Evolutionary conservation across 2,797 vertebrate species (phyloP), one percentile per base, ranked within the genome.

Genomic region (Gallinago solitaria): DNA sequence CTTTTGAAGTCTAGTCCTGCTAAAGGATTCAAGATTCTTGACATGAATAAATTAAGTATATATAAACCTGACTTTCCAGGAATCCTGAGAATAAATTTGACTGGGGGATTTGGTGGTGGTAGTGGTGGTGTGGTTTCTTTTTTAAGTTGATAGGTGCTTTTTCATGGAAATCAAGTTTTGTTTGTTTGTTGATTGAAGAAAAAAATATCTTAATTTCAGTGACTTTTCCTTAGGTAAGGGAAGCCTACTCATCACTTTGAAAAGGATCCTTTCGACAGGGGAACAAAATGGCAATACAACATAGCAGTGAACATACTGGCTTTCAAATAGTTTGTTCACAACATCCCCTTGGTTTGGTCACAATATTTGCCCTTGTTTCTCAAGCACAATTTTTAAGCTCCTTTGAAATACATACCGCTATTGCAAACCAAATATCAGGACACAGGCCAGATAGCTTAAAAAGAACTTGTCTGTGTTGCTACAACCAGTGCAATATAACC

Each of bases 1-100:
- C 35, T 86, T 93, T 85, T 76, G 73, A 91, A 83, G 67, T 65
- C 30, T 61, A 41, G 37, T 33, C 51, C 69, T 91, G 60, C 20
- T 85, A 61, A 92, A 92, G 21, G n/a, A 70, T 53, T 93, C 51
- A 54, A 67, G 15, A 16, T 14, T 77, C 57, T 41, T 71, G 45
- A 78, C 47, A 19, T 59, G 47, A 81, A 56, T 53, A 41, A 88
- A 88, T 86, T 30, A 59, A 73, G 50, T 37, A 18, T 57, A 33
- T 68, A 74, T 77, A 64, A 86, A 81, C 33, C 50, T 54, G 33
- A 86, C 33, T 92, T 89, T 83, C 79, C 79, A 86, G 73, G 82
- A 93, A 92, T 80, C 16, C 28, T 59, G 39, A 69, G 27, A 35
- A 28, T 41, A 53, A 75, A 64, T 5, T n/a, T 54, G 13, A 33